Evolutionary conservation across 2,797 vertebrate species (phyloP), one percentile per base, ranked within the genome.

Genomic region (Enoplosus armatus): DNA sequence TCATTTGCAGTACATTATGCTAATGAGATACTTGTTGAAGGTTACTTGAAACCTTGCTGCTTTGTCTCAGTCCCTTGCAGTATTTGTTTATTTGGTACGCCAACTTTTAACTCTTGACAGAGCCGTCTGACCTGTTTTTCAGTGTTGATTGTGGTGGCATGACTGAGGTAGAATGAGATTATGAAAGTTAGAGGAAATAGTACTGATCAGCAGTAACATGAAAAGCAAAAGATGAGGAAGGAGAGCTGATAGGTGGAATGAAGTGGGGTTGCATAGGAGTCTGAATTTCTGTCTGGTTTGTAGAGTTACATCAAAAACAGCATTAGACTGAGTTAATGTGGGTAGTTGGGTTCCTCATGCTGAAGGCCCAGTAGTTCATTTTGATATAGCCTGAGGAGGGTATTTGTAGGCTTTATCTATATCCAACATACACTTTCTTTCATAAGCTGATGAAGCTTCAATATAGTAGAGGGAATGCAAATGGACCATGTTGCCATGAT

Each of bases 71-170:
- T 53, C 8, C 8, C 0, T 2, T 27, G 26, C 53, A 48, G 45
- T 14, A 72, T 70, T 35, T 37, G 50, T 58, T 55, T 68, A 43
- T 77, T 75, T 50, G 4, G 15, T 31, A 5, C 26, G 50, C 16
- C 10, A 64, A 11, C 26, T 31, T 1, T 26, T 27, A 35, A 55
- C 4, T 61, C 24, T 37, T n/a, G 6, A 15, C 16, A 4, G n/a
- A 85, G 47, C 84, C 61, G 87, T 87, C 63, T 0, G 60, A 89
- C 91, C 75, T 73, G 88, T 90, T 93, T 11, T 56, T 58, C n/a
- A 31, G 5, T 45, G 64, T 48, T 31, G 8, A 26, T 50, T 5
- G 18, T 18, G 53, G 18, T 14, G 2, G 2, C n/a, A 2, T 50
- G 16, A 3, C 1, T 0, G 24, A 31, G 3, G 8, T n/a, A 37